Evolutionary conservation across 2,113 vertebrate species (phyloP).

Genomic region (Phalacrocorax pelagicus): DNA sequence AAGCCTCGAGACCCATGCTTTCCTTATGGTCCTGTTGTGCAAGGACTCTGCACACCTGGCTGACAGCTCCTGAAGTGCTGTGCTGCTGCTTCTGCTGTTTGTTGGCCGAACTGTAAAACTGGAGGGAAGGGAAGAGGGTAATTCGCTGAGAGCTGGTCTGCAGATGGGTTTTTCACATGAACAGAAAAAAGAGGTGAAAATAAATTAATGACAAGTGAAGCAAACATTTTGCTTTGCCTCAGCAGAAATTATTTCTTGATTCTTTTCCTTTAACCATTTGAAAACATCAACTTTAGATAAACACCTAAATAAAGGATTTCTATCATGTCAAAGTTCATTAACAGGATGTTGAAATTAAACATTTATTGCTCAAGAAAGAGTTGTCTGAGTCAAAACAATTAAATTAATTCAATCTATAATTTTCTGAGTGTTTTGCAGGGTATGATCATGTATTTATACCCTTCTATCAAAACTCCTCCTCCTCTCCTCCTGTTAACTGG

Average conservation of each 20-base stretch:
- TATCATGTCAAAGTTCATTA: not conserved
- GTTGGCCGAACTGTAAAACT: not conserved
- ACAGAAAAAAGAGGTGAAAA: not conserved
- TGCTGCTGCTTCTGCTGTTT: not conserved
- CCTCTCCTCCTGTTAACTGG: not conserved
- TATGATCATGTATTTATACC: not conserved
- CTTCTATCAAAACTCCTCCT: not conserved
- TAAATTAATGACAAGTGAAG: not conserved
- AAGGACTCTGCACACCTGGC: not conserved
- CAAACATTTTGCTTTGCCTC: not conserved
- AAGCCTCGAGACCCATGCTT: not conserved
- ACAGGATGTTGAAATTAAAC: not conserved
- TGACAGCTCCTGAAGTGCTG: accelerated
- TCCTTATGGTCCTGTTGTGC: not conserved
- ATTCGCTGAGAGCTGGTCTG: not conserved
- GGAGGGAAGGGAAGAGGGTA: not conserved
- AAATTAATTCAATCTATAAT: not conserved
- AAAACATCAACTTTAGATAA: not conserved
- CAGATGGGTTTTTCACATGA: not conserved
- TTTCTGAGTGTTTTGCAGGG: not conserved
- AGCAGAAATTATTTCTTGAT: not conserved
- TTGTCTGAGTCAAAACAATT: not conserved
- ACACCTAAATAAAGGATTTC: not conserved
- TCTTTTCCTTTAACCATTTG: not conserved
- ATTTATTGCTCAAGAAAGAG: not conserved